Conservation (phyloP, 2,797 vertebrate genomes). For the Sebastes wilsoni region DNA sequence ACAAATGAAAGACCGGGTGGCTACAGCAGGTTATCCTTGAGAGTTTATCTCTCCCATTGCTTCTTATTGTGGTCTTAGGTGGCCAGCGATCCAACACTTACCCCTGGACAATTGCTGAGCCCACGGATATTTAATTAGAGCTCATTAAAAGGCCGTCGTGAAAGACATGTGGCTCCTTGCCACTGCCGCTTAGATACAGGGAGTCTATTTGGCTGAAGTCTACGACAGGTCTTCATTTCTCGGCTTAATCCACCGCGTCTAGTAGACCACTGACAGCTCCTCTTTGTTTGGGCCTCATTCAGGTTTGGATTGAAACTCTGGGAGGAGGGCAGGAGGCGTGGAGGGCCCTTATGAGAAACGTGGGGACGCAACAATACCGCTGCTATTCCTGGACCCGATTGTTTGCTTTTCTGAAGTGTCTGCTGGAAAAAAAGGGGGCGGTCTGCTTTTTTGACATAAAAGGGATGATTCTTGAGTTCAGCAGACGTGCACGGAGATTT, state of each 20-base stretch:
- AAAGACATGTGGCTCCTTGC: constrained; percentile 81
- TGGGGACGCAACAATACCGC: constrained; percentile 54
- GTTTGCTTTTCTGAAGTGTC: constrained; percentile 76
- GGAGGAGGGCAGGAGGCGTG: constrained; percentile 41
- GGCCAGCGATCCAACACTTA: constrained; percentile 52
- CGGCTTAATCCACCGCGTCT: constrained; percentile 63
- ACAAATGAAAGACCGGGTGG: neutral
- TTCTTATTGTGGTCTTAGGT: constrained; percentile 47
- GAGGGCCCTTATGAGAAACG: constrained; percentile 60
- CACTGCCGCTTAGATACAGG: constrained; percentile 73
- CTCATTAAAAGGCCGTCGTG: constrained; percentile 78
- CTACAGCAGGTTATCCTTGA: constrained; percentile 25
- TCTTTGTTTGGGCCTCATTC: constrained; percentile 70
- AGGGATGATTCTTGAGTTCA: constrained; percentile 45
- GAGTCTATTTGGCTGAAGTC: constrained; percentile 68
- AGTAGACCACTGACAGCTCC: constrained; percentile 63
- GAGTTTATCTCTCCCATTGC: constrained; percentile 34
- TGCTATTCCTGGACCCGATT: constrained; percentile 71
- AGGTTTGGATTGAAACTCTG: constrained; percentile 63
- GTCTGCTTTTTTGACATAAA: constrained; percentile 49
- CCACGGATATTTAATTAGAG: constrained; percentile 80
- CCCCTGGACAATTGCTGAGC: constrained; percentile 65
- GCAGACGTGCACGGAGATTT: constrained; percentile 22
- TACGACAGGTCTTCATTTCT: constrained; percentile 73
- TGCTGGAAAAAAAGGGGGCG: constrained; percentile 35